Conservation (phyloP, 2,888 invertebrate genomes). For the Yponomeuta sedellus region DNA sequence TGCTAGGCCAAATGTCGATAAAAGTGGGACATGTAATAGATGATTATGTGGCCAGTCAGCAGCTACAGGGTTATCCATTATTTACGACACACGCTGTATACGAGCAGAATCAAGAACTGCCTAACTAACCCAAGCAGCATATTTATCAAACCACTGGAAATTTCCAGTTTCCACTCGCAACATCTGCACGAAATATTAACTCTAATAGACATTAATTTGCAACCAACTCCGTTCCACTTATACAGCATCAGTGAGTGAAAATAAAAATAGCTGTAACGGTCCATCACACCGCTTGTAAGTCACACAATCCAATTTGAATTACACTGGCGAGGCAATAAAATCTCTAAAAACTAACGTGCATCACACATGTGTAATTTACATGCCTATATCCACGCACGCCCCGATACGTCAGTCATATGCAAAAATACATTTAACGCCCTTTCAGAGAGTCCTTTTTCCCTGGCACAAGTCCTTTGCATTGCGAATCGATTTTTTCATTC, state of each 20-base stretch:
- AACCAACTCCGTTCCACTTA: not conserved
- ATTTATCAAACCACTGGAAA: not conserved
- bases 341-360: slow-evolving; percentile 30
- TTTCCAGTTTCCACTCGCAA: not conserved
- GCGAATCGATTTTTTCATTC: slow-evolving; percentile 63
- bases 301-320: slow-evolving; percentile 54
- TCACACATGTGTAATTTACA: slow-evolving; percentile 17
- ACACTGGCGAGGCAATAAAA: slow-evolving; percentile 54
- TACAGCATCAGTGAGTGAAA: slow-evolving; percentile 26
- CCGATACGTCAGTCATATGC: slow-evolving; percentile 52
- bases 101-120: too few species aligned
- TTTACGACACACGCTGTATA: too few species aligned
- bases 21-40: too few species aligned
- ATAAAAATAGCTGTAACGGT: slow-evolving; percentile 60
- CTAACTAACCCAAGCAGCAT: not conserved
- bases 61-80: too few species aligned
- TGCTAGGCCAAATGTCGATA: too few species aligned
- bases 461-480: slow-evolving; percentile 58
- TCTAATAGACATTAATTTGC: slow-evolving; percentile 16
- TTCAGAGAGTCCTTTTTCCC: slow-evolving; percentile 56
- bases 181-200: slow-evolving; percentile 6
- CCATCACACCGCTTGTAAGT: slow-evolving; percentile 54
- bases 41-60: too few species aligned
- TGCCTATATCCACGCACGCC: slow-evolving; percentile 18
- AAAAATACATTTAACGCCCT: slow-evolving; percentile 70